Conservation (phyloP, 2,888 invertebrate species). For the Orchesellides sinensis region DNA sequence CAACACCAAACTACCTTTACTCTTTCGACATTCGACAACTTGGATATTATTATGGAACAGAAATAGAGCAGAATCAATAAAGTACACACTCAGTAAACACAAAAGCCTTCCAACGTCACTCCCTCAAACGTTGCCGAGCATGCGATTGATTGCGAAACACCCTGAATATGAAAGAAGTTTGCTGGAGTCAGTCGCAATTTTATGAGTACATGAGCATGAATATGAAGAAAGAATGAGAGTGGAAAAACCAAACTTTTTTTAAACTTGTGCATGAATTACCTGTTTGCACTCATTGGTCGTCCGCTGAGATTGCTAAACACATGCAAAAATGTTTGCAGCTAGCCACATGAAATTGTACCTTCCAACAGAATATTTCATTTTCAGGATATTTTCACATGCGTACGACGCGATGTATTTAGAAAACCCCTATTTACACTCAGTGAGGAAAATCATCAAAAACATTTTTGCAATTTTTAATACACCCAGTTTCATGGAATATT, state of each 20-base stretch:
- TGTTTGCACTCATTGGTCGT: neutral
- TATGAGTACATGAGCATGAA: neutral
- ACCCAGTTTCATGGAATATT: no score
- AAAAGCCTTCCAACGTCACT: slow-evolving; percentile 22
- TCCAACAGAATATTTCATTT: no score
- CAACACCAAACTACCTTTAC: no score
- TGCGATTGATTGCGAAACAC: no score
- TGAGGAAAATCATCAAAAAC: no score
- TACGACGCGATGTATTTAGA: no score
- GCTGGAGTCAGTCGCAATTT: neutral
- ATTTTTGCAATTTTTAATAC: no score
- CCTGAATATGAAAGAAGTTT: neutral
- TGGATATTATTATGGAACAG: neutral
- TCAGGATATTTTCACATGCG: no score
- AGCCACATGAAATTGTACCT: no score
- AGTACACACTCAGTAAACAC: neutral
- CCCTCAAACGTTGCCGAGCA: slow-evolving; percentile 1
- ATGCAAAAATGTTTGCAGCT: no score
- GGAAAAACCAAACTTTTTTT: slow-evolving; percentile 6
- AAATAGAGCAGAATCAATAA: slow-evolving; percentile 7
- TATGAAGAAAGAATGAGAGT: neutral
- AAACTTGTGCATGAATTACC: neutral
- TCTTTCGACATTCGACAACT: neutral
- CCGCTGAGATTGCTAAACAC: no score
- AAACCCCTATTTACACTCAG: no score